Conservation (phyloP, 2,888 invertebrate genomes). For the Synergus gifuensis region DNA sequence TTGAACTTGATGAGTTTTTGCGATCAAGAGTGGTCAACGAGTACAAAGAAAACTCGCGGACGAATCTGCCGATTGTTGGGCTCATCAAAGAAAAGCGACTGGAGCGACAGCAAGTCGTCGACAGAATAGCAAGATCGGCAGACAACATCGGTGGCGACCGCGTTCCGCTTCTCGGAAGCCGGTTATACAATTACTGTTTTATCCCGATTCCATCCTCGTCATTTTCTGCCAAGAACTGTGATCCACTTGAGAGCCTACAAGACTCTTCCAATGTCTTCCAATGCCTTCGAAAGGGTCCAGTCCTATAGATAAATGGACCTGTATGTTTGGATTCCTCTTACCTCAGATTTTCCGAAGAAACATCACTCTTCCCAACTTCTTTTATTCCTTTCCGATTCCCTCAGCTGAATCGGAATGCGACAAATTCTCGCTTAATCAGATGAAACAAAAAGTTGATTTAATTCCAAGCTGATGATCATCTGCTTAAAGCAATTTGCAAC, state of each 20-base stretch:
- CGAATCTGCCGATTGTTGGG: slow-evolving; percentile 35
- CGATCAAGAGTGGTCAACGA: slow-evolving; percentile 34
- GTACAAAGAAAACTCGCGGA: slow-evolving; percentile 33
- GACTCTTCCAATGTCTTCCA: background rate
- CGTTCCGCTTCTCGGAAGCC: slow-evolving; percentile 69
- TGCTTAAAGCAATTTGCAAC: background rate
- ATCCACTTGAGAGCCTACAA: slow-evolving; percentile 24
- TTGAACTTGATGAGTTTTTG: slow-evolving; percentile 41
- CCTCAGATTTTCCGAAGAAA: slow-evolving; percentile 21
- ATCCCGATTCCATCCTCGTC: slow-evolving; percentile 65
- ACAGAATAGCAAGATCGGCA: slow-evolving; percentile 32
- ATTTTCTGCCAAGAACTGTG: slow-evolving; percentile 54
- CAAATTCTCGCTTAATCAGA: background rate
- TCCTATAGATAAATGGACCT: slow-evolving; percentile 18
- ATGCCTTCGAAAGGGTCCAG: background rate
- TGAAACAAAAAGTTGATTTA: slow-evolving; percentile 8
- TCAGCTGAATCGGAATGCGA: slow-evolving; percentile 8
- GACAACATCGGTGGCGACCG: slow-evolving; percentile 54
- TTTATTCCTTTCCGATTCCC: slow-evolving; percentile 3
- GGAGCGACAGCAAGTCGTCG: slow-evolving; percentile 45
- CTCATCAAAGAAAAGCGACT: slow-evolving; percentile 31
- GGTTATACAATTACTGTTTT: slow-evolving; percentile 74
- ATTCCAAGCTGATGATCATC: background rate
- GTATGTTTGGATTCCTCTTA: slow-evolving; percentile 14
- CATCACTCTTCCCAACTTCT: slow-evolving; percentile 24